Conservation (phyloP, 2,888 invertebrate genomes). For the Troides oblongomaculatus region DNA sequence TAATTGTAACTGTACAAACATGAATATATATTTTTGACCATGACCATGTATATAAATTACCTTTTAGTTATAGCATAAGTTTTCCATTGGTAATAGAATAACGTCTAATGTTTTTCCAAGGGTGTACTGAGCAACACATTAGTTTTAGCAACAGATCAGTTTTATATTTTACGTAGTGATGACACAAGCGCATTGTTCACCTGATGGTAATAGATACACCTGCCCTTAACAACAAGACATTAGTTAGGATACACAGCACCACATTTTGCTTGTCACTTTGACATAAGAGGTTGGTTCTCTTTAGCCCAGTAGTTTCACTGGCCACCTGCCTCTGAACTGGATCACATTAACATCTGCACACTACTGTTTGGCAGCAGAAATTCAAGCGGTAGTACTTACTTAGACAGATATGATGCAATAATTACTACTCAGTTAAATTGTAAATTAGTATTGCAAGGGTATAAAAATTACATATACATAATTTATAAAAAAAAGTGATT, state of each 20-base stretch:
- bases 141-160: too few species aligned
- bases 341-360: too few species aligned
- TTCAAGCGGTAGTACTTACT: too few species aligned
- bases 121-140: neutral
- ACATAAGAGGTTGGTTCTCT: too few species aligned
- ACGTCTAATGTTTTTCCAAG: neutral
- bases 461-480: neutral
- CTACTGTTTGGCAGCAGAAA: too few species aligned
- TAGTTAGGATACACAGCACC: too few species aligned
- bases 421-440: neutral
- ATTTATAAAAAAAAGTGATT: conserved; percentile 26
- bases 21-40: neutral
- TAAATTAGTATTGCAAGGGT: neutral
- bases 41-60: neutral
- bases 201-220: too few species aligned
- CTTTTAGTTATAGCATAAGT: neutral
- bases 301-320: too few species aligned
- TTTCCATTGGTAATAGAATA: neutral
- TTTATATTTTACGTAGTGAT: neutral
- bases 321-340: too few species aligned
- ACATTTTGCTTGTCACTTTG: too few species aligned
- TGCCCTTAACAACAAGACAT: too few species aligned
- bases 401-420: neutral
- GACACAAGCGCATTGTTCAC: neutral
- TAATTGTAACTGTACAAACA: neutral